phyloP scores from a whole-genome alignment of 2,113 vertebrate genomes.

The Dipodomys stephensi region DNA sequence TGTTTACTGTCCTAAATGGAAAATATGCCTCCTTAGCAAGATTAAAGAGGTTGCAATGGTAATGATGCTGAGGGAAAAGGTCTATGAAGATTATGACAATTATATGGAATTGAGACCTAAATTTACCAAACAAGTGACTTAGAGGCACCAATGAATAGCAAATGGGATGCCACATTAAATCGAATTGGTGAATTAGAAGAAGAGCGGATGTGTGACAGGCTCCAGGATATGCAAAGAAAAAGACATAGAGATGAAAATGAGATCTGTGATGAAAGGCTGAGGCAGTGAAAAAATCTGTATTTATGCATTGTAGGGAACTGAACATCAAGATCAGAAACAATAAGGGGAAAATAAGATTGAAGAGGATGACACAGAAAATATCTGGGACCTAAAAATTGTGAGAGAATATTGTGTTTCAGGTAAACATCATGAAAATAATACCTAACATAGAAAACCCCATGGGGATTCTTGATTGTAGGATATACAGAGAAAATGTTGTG shows the following conservation, averaged over 20 bases:
- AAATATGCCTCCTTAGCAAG: background rate
- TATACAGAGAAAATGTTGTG: background rate
- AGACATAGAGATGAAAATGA: background rate
- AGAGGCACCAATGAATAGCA: background rate
- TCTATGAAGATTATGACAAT: background rate
- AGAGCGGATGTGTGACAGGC: background rate
- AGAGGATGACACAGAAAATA: background rate
- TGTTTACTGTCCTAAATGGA: background rate
- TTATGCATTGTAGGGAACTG: background rate
- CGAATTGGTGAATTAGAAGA: background rate
- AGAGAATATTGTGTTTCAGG: background rate
- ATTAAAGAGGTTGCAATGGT: background rate
- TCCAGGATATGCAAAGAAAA: slow-evolving; percentile 23
- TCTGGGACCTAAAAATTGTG: background rate
- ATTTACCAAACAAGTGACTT: background rate
- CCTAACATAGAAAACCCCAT: background rate
- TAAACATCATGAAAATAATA: background rate
- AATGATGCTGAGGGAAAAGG: background rate
- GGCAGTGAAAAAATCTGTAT: background rate
- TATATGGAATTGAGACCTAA: background rate
- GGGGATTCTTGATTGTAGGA: background rate
- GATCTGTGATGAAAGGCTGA: background rate
- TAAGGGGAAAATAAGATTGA: background rate
- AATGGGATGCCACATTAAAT: background rate
- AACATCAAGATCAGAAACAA: background rate